Base-by-base conservation (phyloP, 1,140 invertebrate genomes). In the Heterodera schachtii region DNA sequence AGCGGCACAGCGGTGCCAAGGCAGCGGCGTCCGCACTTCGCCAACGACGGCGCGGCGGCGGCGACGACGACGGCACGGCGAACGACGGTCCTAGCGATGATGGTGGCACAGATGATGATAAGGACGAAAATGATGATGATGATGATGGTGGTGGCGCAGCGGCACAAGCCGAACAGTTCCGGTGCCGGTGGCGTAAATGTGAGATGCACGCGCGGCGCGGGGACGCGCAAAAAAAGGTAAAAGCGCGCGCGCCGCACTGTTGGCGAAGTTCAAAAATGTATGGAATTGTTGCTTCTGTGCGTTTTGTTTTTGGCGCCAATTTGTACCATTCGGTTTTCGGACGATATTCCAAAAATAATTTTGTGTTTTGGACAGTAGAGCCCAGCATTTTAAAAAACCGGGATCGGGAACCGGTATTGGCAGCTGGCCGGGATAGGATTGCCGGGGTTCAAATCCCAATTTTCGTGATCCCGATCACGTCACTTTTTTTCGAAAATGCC, bases 181-280 rank as follows among this genome's bases (percentile, higher is more conserved):
- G n/a, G n/a, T 78, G 64, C 67, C 67, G 44, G 19, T 69, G 76
- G 76, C 76, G 64, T 44, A 78, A 78, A 67, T 78, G 76, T 46
- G 64, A 60, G 11, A 49, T 60, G 69, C 64, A 41, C 3, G 49
- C 76, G 64, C 47, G 76, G 11, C 76, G 76, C 3, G 76, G 76
- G 9, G 76, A 78, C 69, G 76, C 76, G 4, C 76, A 78, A 67
- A 78, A 78, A 66, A 78, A 78, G 76, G 75, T 77, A 31, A 31
- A 31, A 31, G 31, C n/a, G 44, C 47, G 46, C 49, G 16, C 16
- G 8, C 52, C 9, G 16, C 3, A 52, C 9, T 16, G 9, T 52
- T 52, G 5, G 52, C 16, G 52, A 52, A 52, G 31, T 31, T 52
- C 9, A 52, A 52, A 52, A 52, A 52, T 52, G 49, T 2, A 52